Evolutionary conservation across 2,113 vertebrate genomes (phyloP).

Genomic region (Gallinago paraguaiae): DNA sequence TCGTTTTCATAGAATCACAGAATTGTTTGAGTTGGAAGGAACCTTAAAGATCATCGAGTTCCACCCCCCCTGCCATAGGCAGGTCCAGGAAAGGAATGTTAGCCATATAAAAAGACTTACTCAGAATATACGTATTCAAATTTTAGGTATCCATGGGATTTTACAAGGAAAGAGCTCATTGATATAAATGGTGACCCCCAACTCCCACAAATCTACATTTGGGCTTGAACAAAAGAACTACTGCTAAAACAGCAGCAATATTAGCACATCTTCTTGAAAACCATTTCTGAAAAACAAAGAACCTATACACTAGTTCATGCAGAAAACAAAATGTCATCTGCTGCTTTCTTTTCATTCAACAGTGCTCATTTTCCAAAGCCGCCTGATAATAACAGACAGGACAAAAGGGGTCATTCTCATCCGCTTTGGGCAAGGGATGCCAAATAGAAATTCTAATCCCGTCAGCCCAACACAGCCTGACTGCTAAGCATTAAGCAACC

Average conservation of each 20-base stretch:
- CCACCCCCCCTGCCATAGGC: no score
- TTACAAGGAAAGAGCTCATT: neutral
- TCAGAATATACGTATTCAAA: neutral
- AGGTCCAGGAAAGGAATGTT: neutral
- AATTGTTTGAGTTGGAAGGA: no score
- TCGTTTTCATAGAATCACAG: neutral
- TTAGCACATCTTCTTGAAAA: conserved; percentile 34
- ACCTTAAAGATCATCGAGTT: no score
- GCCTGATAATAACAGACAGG: neutral
- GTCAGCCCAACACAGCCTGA: neutral
- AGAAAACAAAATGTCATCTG: conserved; percentile 60
- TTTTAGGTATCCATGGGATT: neutral
- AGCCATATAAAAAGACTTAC: neutral
- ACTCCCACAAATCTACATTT: neutral
- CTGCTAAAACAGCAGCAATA: conserved; percentile 19
- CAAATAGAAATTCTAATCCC: neutral
- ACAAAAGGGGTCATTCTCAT: conserved; percentile 61
- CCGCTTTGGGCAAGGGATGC: neutral
- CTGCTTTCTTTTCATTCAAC: neutral
- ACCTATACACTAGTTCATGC: neutral
- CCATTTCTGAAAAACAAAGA: conserved; percentile 37
- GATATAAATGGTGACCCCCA: neutral
- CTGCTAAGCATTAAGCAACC: neutral
- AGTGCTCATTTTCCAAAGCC: neutral
- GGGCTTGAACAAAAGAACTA: neutral